A percentile compares a stretch with the other conserved stretches of the same genome.
These are phyloP conservation scores for Brachypteracias leptosomus DNA, from an alignment of 2,113 vertebrate species.

Conservation along the genomic window DNA sequence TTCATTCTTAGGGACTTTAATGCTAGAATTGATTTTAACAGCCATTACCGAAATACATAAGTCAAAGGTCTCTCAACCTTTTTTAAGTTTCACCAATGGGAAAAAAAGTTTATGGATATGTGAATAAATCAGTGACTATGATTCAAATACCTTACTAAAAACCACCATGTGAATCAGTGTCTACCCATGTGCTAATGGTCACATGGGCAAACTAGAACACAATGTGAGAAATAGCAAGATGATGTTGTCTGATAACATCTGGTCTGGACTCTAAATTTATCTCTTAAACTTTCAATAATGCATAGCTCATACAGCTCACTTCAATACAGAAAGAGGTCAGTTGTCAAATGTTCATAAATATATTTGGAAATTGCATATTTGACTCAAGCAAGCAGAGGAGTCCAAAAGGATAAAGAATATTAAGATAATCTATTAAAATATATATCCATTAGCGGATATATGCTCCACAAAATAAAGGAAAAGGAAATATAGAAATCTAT, in stretches of 20 bases:
- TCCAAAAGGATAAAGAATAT: neutral
- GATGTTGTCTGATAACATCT: neutral
- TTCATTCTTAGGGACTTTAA: conserved; percentile 82
- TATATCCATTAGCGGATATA: neutral
- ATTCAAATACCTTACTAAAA: conserved; percentile 71
- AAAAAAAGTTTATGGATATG: conserved; percentile 70
- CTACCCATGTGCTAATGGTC: conserved; percentile 41
- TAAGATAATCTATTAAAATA: neutral
- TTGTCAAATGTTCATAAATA: neutral
- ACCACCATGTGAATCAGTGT: conserved; percentile 54
- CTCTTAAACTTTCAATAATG: conserved; percentile 28
- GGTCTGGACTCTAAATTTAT: conserved; percentile 24
- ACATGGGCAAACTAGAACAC: conserved; percentile 33
- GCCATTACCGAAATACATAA: conserved; percentile 79
- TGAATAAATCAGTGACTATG: conserved; percentile 75
- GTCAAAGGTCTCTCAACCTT: conserved; percentile 80
- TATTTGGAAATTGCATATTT: neutral
- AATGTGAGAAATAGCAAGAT: conserved; percentile 43
- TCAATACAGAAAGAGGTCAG: neutral
- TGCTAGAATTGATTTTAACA: conserved; percentile 85
- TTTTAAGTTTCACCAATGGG: conserved; percentile 75
- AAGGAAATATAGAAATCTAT: neutral
- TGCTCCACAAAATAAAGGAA: neutral
- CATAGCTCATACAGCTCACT: neutral
- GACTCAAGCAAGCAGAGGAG: neutral